These are phyloP conservation scores for Telmatherina bonti DNA, from an alignment of 2,797 vertebrate genomes.

Conservation along the genomic window DNA sequence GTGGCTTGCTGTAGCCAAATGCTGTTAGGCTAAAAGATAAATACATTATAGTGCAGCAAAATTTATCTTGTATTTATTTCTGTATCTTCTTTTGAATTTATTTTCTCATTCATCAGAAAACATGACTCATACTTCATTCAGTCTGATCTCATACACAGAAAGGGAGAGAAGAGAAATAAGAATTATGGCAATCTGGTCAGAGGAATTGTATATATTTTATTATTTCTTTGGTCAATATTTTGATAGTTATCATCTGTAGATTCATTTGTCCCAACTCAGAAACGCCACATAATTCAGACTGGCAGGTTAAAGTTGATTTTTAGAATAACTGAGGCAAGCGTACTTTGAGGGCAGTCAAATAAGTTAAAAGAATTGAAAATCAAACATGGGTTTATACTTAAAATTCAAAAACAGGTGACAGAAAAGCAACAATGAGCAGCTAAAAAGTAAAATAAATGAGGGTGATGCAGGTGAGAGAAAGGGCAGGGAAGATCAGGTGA, in stretches of 20 bases:
- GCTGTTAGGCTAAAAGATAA: slow-evolving; percentile 10
- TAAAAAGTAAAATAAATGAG: background rate
- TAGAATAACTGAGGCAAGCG: background rate
- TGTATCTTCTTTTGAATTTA: slow-evolving; percentile 7
- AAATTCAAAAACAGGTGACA: background rate
- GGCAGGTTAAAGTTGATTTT: background rate
- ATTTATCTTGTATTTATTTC: background rate
- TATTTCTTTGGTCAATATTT: background rate
- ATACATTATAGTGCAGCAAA: background rate
- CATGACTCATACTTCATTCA: slow-evolving; percentile 9
- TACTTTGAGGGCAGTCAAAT: background rate
- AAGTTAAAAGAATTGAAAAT: background rate
- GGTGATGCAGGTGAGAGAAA: slow-evolving; percentile 5
- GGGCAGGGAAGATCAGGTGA: slow-evolving; percentile 10
- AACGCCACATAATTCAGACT: background rate
- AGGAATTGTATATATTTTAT: background rate
- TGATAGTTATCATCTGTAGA: background rate
- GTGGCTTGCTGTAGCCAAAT: background rate
- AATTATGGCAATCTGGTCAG: background rate
- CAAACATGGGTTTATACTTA: background rate
- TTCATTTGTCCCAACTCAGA: background rate
- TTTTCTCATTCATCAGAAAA: slow-evolving; percentile 15
- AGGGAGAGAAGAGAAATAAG: background rate
- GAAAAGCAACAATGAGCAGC: background rate
- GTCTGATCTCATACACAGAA: slow-evolving; percentile 3